Evolutionary conservation across 2,113 vertebrate genomes (phyloP).

Genomic region (Psilopogon haemacephalus): DNA sequence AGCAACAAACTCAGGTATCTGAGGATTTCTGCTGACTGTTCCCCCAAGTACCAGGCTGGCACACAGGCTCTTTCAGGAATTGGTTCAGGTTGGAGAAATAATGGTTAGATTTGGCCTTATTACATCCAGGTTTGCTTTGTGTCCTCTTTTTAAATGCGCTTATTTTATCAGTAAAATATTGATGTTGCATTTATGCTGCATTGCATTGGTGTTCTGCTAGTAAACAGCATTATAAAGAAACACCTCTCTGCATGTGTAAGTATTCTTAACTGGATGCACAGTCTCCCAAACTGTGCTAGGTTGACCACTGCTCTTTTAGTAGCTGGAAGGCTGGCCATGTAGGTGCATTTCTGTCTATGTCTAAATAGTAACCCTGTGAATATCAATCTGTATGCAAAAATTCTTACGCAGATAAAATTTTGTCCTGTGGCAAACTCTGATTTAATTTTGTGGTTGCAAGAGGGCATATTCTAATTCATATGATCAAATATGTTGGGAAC

Average conservation of each 20-base stretch:
- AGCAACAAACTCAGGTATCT: background rate
- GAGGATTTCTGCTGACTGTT: background rate
- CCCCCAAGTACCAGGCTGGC: background rate
- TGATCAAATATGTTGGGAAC: background rate
- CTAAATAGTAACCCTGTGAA: background rate
- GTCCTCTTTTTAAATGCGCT: background rate
- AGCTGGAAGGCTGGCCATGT: background rate
- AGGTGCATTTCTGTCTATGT: background rate
- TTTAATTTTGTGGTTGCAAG: background rate
- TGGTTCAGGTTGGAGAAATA: background rate
- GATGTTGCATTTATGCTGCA: background rate
- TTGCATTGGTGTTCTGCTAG: background rate
- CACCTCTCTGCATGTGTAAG: background rate
- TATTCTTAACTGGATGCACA: background rate
- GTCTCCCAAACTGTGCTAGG: background rate
- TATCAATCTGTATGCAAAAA: background rate
- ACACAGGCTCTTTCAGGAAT: background rate
- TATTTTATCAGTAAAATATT: background rate
- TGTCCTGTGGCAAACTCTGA: background rate
- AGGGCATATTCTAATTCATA: background rate
- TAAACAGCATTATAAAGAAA: background rate
- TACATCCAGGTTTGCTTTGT: background rate
- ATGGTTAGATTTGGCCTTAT: background rate
- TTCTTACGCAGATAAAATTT: background rate
- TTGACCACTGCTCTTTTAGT: background rate